Evolutionary conservation across 2,888 invertebrate genomes (phyloP).

Genomic region (Epistrophella euchroma): DNA sequence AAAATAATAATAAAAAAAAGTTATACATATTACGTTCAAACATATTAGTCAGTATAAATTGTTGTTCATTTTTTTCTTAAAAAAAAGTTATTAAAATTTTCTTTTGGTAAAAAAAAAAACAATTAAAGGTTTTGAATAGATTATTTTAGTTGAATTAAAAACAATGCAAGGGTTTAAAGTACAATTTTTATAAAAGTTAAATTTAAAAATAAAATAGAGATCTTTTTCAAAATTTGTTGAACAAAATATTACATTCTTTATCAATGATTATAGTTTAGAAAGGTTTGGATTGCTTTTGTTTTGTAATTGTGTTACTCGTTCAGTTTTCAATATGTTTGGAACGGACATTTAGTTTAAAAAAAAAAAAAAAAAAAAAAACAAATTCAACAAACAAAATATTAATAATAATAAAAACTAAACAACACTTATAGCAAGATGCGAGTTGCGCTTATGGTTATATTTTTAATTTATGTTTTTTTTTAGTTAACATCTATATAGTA

Average conservation of each 20-base stretch:
- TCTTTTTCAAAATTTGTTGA: slow-evolving; percentile 53
- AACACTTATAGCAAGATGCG: neutral
- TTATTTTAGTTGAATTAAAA: slow-evolving; percentile 46
- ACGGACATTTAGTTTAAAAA: slow-evolving; percentile 43
- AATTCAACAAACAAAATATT: neutral
- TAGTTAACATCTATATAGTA: too few relatives aligned
- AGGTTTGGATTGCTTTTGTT: slow-evolving; percentile 32
- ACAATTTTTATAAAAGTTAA: slow-evolving; percentile 50
- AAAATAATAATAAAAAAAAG: slow-evolving; percentile 74
- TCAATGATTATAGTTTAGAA: slow-evolving; percentile 36
- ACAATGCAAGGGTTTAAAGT: slow-evolving; percentile 57
- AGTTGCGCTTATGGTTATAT: neutral
- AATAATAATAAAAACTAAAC: slow-evolving; percentile 4
- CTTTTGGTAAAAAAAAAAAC: slow-evolving; percentile 44
- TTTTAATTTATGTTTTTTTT: too few relatives aligned
- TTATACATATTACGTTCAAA: slow-evolving; percentile 73
- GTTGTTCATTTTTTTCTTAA: slow-evolving; percentile 61
- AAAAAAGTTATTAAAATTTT: slow-evolving; percentile 35
- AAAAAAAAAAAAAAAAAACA: too few relatives aligned
- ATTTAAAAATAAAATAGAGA: slow-evolving; percentile 48
- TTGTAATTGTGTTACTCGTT: slow-evolving; percentile 45
- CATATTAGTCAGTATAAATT: slow-evolving; percentile 77
- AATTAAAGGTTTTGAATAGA: slow-evolving; percentile 47
- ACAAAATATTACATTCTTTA: slow-evolving; percentile 52
- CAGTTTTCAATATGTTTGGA: slow-evolving; percentile 68